Conservation (phyloP, 2,113 vertebrate species). For the Trematomus loennbergii region DNA sequence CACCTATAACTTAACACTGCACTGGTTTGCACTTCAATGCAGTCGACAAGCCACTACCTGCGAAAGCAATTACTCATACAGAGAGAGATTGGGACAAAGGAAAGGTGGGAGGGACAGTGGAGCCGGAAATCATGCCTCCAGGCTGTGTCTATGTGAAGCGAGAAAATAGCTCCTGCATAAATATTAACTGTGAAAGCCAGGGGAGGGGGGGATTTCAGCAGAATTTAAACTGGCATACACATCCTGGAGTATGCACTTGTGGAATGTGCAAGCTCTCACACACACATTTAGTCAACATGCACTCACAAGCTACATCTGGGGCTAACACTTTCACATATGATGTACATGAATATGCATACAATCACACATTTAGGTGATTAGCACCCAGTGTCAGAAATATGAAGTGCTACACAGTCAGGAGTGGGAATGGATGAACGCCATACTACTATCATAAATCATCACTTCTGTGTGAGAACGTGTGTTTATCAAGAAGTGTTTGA, state of each 20-base stretch:
- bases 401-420: background rate
- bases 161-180: slow-evolving; percentile 72
- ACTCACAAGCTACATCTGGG: slow-evolving; percentile 36
- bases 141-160: slow-evolving; percentile 67
- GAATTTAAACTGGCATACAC: slow-evolving; percentile 64
- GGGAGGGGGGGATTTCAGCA: slow-evolving; percentile 55
- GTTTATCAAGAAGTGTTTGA: slow-evolving; percentile 4
- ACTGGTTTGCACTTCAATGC: slow-evolving; percentile 71
- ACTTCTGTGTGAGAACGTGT: slow-evolving; percentile 2
- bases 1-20: slow-evolving; percentile 67
- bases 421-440: background rate
- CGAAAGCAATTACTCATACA: slow-evolving; percentile 76
- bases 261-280: slow-evolving; percentile 57
- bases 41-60: slow-evolving; percentile 78
- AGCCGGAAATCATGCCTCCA: slow-evolving; percentile 74
- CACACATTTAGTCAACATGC: slow-evolving; percentile 27
- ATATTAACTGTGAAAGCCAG: slow-evolving; percentile 67
- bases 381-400: background rate
- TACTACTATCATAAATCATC: slow-evolving; percentile 7
- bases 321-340: background rate
- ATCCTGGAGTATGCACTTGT: slow-evolving; percentile 67
- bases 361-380: slow-evolving; percentile 20
- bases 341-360: background rate
- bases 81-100: slow-evolving; percentile 50
- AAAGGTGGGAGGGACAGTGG: slow-evolving; percentile 64